Evolutionary conservation across 2,888 invertebrate genomes (phyloP), one percentile per base, ranked within the genome.

Genomic region (Parochlus steinenii): DNA sequence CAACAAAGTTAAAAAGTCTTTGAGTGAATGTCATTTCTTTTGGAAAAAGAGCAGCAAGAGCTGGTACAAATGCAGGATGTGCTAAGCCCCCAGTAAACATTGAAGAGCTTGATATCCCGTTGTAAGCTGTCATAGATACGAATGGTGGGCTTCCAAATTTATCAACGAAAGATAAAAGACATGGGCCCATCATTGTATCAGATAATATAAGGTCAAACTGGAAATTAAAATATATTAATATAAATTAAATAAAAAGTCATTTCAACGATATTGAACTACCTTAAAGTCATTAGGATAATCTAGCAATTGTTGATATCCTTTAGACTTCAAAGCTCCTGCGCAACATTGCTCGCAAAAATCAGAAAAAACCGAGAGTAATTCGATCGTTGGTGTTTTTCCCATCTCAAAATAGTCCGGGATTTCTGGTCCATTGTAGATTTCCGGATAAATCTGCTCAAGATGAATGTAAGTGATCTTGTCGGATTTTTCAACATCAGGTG

Each of bases 381-480:
- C 8, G 7, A 26, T 11, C 6, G 12, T n/a, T n/a, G n/a, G n/a
- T n/a, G n/a, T n/a, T n/a, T n/a, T n/a, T n/a, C 18, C 24, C 8
- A 20, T 15, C 17, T 34, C 28, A n/a, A 34, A 27, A 10, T 20
- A 34, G 17, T 34, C 17, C n/a, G n/a, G n/a, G n/a, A n/a, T 15
- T n/a, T n/a, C 10, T 2, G n/a, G 8, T 27, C 10, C 6, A 3
- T 27, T 27, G 4, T 11, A 12, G 12, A 15, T 16, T 3, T 11
- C 12, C 2, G 15, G 27, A 30, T 48, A 48, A 6, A 40, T 43
- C 11, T 45, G 35, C 37, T 52, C 49, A 31, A 51, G 37, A 24
- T 50, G 42, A n/a, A 53, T 47, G 5, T 47, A 47, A 30, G 42
- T 47, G 1, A 47, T 38, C 37, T 47, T 48, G 5, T 41, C 23